These are phyloP conservation scores for Chaenodraco wilsoni DNA, from an alignment of 2,797 vertebrate genomes.

Conservation along the genomic window DNA sequence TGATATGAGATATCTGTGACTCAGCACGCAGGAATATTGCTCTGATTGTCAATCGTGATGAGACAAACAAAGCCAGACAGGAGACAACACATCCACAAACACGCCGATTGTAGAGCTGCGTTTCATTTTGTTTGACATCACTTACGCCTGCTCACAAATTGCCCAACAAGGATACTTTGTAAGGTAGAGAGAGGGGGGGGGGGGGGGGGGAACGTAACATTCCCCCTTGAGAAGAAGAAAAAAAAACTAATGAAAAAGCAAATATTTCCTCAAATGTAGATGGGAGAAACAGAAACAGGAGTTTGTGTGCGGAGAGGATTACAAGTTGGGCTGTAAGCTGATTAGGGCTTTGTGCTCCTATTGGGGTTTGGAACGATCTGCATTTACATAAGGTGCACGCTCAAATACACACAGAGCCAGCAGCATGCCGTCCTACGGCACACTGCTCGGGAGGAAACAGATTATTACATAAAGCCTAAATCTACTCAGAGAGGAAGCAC, in stretches of 20 bases:
- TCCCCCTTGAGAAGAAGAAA: conserved; percentile 41
- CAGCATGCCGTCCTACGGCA: conserved; percentile 44
- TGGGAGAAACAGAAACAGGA: conserved; percentile 74
- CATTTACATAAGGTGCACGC: conserved; percentile 76
- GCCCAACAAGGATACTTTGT: conserved; percentile 24
- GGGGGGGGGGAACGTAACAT: not conserved
- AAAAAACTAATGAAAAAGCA: conserved; percentile 61
- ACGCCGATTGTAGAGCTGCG: conserved; percentile 17
- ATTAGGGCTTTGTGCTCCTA: conserved; percentile 78
- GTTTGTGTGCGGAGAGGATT: conserved; percentile 76
- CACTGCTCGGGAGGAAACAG: conserved; percentile 50
- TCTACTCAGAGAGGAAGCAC: conserved; percentile 63
- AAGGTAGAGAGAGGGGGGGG: not conserved
- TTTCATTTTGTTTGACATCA: conserved; percentile 27
- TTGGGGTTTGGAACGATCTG: conserved; percentile 73
- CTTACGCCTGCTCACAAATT: conserved; percentile 11
- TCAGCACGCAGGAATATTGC: conserved; percentile 31
- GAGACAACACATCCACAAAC: conserved; percentile 37
- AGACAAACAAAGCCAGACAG: conserved; percentile 35
- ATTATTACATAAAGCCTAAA: conserved; percentile 76
- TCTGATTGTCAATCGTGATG: conserved; percentile 30
- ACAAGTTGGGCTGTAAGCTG: conserved; percentile 79
- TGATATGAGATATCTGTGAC: conserved; percentile 35
- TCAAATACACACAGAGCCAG: conserved; percentile 19
- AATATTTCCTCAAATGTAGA: conserved; percentile 74